These are phyloP conservation scores for Alca torda DNA, from an alignment of 2,797 vertebrate species.

Conservation along the genomic window DNA sequence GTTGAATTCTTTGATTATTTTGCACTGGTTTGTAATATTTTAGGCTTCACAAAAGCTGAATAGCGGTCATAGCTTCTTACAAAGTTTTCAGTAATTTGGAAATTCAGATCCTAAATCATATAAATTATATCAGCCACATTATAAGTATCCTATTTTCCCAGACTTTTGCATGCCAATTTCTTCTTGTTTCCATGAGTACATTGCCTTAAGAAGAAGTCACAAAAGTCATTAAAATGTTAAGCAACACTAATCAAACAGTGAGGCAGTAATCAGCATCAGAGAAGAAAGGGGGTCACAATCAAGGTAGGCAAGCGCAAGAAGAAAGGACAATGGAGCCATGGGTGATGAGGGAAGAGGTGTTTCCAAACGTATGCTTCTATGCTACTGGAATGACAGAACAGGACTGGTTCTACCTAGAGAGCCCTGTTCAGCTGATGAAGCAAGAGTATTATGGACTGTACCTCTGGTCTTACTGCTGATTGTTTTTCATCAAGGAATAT, in stretches of 20 bases:
- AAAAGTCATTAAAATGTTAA: not conserved
- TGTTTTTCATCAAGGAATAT: not conserved
- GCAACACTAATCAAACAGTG: not conserved
- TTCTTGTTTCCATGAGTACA: not conserved
- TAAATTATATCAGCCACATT: not conserved
- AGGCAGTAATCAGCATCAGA: not conserved
- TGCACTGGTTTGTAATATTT: not conserved
- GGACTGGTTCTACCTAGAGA: not conserved
- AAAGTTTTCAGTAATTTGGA: not conserved
- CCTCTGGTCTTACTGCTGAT: not conserved
- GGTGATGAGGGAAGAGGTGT: not conserved
- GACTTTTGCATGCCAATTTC: not conserved
- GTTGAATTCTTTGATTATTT: not conserved
- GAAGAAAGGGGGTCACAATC: not conserved
- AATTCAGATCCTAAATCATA: not conserved
- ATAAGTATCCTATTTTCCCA: not conserved
- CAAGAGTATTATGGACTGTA: not conserved
- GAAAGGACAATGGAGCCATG: not conserved
- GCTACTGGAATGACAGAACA: not conserved
- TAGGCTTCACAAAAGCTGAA: not conserved
- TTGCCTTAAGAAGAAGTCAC: not conserved
- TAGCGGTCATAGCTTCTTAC: not conserved
- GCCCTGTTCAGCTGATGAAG: not conserved
- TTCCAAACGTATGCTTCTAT: not conserved
- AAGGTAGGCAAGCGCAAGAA: not conserved